A percentile compares a stretch with the other conserved stretches of the same genome.
Evolutionary conservation across 2,113 vertebrate genomes (phyloP).

Genomic region (Protomyctophum bolini): DNA sequence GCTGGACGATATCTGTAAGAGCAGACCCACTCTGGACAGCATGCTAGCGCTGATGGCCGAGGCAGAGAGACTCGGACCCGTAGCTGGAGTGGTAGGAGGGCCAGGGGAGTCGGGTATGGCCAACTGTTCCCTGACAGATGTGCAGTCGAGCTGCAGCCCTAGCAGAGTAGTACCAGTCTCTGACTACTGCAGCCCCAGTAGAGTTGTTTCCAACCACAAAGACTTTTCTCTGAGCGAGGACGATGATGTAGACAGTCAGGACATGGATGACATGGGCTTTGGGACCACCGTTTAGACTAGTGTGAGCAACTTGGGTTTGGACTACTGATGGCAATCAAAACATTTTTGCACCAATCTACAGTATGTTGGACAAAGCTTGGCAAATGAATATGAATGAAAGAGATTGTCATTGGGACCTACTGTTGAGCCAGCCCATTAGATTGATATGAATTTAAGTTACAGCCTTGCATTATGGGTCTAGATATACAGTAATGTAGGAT

Average conservation of each 20-base stretch:
- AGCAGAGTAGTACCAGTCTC: slow-evolving; percentile 19
- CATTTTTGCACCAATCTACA: background rate
- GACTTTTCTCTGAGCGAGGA: slow-evolving; percentile 73
- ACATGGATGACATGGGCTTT: slow-evolving; percentile 71
- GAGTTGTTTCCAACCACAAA: slow-evolving; percentile 61
- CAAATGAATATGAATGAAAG: too few species aligned
- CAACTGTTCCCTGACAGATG: slow-evolving; percentile 44
- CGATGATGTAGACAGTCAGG: slow-evolving; percentile 68
- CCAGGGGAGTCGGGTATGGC: slow-evolving; percentile 1
- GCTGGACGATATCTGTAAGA: slow-evolving; percentile 77
- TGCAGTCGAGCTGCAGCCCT: slow-evolving; percentile 61
- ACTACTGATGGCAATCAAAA: background rate
- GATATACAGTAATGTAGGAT: too few species aligned
- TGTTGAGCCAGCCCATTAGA: too few species aligned
- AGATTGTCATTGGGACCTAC: too few species aligned
- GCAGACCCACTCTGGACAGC: slow-evolving; percentile 69
- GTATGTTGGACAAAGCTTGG: background rate
- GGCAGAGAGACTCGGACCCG: slow-evolving; percentile 73
- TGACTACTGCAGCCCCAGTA: slow-evolving; percentile 53
- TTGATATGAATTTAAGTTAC: too few species aligned
- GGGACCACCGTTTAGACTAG: slow-evolving; percentile 79
- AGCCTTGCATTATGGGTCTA: too few species aligned
- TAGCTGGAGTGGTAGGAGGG: slow-evolving; percentile 19
- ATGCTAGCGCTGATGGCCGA: slow-evolving; percentile 79
- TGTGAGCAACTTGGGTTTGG: background rate